Conservation (phyloP, 2,888 invertebrate genomes). For the Eupithecia vulgata region DNA sequence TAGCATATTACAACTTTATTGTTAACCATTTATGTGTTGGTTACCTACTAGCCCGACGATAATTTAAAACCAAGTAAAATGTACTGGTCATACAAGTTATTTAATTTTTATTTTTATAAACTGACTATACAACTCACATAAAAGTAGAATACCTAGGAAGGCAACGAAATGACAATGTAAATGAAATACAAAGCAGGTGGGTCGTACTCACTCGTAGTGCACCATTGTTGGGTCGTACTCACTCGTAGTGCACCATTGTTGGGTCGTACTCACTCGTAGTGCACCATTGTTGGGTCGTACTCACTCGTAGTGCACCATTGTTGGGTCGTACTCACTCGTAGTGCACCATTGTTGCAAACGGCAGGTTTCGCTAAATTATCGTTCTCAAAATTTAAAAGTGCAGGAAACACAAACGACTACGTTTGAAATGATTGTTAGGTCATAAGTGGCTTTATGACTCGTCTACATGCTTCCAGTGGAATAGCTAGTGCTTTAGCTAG, state of each 20-base stretch:
- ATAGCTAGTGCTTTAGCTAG: background rate
- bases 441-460: constrained; percentile 14
- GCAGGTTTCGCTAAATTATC: background rate
- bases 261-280: too few species aligned
- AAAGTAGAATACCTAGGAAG: background rate
- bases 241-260: background rate
- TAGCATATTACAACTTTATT: constrained; percentile 7
- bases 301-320: too few species aligned
- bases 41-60: background rate
- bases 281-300: background rate
- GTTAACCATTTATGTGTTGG: background rate
- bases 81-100: background rate
- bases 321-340: background rate
- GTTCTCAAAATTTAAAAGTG: constrained; percentile 18
- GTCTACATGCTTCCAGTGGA: background rate
- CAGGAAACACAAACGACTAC: constrained; percentile 20
- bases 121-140: background rate
- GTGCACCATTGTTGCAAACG: background rate
- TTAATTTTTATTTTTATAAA: too few species aligned
- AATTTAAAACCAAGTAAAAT: background rate
- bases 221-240: background rate
- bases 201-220: background rate
- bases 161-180: background rate
- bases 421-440: constrained; percentile 14
- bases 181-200: background rate